Conservation (phyloP, 2,113 vertebrate species). For the Mobula birostris region DNA sequence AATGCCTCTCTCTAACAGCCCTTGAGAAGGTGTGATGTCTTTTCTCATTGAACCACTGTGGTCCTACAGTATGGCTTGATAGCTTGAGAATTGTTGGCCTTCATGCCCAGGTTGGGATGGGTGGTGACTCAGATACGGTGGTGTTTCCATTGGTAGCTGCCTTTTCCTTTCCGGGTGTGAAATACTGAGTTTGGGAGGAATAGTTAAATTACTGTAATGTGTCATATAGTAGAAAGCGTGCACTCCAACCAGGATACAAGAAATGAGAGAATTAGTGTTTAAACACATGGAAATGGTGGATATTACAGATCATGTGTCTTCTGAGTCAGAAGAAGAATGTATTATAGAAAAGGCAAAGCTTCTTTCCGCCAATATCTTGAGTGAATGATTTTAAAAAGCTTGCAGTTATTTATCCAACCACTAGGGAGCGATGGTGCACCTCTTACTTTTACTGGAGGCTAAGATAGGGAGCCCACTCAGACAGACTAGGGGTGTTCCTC, state of each 20-base stretch:
- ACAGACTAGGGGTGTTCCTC: neutral
- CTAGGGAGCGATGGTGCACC: neutral
- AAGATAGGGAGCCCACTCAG: neutral
- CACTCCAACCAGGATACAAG: neutral
- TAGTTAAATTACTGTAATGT: too few relatives aligned
- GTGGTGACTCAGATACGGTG: neutral
- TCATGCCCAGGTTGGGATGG: neutral
- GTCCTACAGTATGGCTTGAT: neutral
- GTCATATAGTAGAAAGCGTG: neutral
- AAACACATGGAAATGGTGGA: neutral
- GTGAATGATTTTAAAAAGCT: neutral
- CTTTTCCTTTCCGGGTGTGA: neutral
- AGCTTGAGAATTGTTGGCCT: neutral
- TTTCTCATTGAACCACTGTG: neutral
- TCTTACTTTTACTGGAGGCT: neutral
- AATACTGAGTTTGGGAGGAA: neutral
- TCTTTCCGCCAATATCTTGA: neutral
- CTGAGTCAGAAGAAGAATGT: neutral
- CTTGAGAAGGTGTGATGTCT: neutral
- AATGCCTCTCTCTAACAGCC: neutral
- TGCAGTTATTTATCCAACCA: neutral
- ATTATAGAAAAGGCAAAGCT: neutral
- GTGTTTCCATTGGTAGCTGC: neutral
- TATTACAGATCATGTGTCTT: neutral
- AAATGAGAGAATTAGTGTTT: neutral